Conservation (phyloP, 2,797 vertebrate species). For the Esox lucius region DNA sequence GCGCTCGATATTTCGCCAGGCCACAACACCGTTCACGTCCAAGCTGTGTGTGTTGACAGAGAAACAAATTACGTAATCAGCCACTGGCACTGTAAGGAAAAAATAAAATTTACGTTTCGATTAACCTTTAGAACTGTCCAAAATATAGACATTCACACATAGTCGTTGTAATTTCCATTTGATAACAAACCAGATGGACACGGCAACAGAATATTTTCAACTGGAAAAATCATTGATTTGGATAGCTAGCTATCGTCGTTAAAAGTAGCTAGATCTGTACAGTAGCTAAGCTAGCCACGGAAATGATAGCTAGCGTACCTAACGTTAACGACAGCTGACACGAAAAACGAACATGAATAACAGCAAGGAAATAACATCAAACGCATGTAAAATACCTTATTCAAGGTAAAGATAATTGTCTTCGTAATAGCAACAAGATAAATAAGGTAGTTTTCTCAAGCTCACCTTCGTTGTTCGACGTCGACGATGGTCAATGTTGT, state of each 20-base stretch:
- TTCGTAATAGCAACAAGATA: neutral
- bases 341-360: neutral
- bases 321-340: neutral
- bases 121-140: neutral
- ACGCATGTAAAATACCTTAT: neutral
- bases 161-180: neutral
- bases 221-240: neutral
- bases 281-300: neutral
- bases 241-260: neutral
- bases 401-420: neutral
- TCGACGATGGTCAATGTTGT: neutral
- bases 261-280: no score
- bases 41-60: neutral
- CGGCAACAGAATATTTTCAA: neutral
- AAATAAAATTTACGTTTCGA: neutral
- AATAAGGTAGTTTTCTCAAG: neutral
- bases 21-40: neutral
- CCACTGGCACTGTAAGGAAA: neutral
- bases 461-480: neutral
- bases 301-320: neutral
- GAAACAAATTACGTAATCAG: slow-evolving; percentile 3
- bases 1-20: neutral
- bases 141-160: neutral
- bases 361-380: neutral
- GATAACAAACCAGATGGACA: neutral